Conservation (phyloP, 2,888 invertebrate species). For the Acleris literana region DNA sequence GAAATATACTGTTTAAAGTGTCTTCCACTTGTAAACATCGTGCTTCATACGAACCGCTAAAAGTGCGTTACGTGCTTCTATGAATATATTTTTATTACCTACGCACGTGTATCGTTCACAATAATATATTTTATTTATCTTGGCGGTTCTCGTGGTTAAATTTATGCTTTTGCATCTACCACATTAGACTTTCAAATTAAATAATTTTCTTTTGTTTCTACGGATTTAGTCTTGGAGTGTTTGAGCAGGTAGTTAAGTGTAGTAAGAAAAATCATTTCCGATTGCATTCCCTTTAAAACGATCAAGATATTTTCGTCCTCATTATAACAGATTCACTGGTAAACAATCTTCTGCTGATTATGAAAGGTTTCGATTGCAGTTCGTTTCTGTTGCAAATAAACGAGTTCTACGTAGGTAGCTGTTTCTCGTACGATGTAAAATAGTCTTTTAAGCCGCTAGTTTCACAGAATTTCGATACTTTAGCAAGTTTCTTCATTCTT, state of each 20-base stretch:
- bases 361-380: constrained; percentile 28
- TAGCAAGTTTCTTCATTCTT: too few relatives aligned
- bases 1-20: constrained; percentile 38
- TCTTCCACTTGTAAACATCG: constrained; percentile 33
- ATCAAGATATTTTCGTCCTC: constrained; percentile 5
- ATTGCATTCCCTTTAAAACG: neutral
- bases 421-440: neutral
- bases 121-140: too few relatives aligned
- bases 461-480: neutral
- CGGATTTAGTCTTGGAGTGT: too few relatives aligned
- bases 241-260: too few relatives aligned
- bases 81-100: neutral
- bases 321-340: constrained; percentile 11
- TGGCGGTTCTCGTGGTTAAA: too few relatives aligned
- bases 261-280: neutral
- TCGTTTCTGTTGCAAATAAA: constrained; percentile 15
- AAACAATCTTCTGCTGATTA: constrained; percentile 26
- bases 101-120: neutral
- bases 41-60: constrained; percentile 27
- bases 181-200: too few relatives aligned
- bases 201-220: too few relatives aligned
- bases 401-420: neutral
- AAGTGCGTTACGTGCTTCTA: constrained; percentile 7
- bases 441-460: neutral
- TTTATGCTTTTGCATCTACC: too few relatives aligned